Base-by-base conservation (phyloP, 2,797 vertebrate genomes). In the Champsocephalus gunnari region DNA sequence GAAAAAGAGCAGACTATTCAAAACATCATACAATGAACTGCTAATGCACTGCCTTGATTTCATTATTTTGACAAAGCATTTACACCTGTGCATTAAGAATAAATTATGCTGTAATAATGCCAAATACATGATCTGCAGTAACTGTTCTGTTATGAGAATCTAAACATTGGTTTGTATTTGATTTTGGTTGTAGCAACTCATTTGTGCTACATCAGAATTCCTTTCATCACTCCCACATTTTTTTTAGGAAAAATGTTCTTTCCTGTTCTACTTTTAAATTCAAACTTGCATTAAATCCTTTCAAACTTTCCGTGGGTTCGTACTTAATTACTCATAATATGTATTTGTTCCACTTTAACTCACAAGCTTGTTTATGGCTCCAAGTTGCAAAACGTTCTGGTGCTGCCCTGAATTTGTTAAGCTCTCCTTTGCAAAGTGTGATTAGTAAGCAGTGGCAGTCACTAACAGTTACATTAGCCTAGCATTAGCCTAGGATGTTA, bases 401-500 rank as follows among this genome's bases (percentile, higher is more conserved):
- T 0, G 1, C 14, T 24, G 17, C 63, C 16, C 41, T 55, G 28
- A 28, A n/a, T 51, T 65, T 43, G 21, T 62, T 9, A 56, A 67
- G 28, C 38, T 54, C 14, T 12, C 12, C 34, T 73, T 56, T 66
- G 14, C 19, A 59, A 47, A 44, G 17, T 55, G 5, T 47, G 58
- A 76, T 73, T 63, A 75, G 53, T 54, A 79, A 43, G 9, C 63
- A 65, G 19, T 17, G 10, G 11, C 54, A 66, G 43, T 19, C 68
- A 19, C 48, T 66, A 57, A 19, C 16, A 17, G 60, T 58, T 66
- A 53, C 72, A 70, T 74, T 66, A 79, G 65, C 21, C 12, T 47
- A 55, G 51, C 44, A 63, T 55, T 19, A 79, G 41, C 13, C 13
- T 28, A 45, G 13, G 45, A 69, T 70, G 44, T 53, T 75, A 12